Evolutionary conservation across 2,888 invertebrate species (phyloP).

Genomic region (Drepana falcataria): DNA sequence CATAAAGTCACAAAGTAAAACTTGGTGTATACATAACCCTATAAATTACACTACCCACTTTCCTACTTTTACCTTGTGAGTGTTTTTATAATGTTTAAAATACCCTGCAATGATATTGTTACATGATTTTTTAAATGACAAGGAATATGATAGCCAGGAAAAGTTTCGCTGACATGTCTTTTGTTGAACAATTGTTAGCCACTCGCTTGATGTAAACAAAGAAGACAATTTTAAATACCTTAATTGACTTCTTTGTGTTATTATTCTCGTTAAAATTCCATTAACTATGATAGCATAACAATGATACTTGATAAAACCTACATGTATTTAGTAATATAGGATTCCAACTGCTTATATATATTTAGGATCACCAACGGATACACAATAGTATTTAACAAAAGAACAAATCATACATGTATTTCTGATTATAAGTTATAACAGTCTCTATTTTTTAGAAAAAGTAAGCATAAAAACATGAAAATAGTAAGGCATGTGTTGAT

Average conservation of each 20-base stretch:
- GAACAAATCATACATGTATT: no score
- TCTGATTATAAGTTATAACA: no score
- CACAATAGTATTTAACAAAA: no score
- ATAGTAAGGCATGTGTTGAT: no score
- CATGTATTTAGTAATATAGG: constrained; percentile 5
- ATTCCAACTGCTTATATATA: neutral
- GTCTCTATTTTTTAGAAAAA: no score
- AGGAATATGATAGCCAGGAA: neutral
- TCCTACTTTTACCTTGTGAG: no score
- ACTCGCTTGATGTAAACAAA: constrained; percentile 10
- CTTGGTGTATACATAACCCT: neutral
- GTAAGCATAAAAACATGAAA: no score
- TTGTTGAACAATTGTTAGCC: neutral
- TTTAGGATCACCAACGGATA: no score
- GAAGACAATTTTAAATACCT: constrained; percentile 13
- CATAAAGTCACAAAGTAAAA: neutral
- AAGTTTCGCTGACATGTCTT: neutral
- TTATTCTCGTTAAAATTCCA: constrained; percentile 24
- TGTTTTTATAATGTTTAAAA: no score
- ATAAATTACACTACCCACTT: no score
- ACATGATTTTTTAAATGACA: no score
- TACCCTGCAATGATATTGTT: no score
- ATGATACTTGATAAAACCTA: constrained; percentile 8
- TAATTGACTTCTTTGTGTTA: constrained; percentile 16
- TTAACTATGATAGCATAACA: constrained; percentile 11